Evolutionary conservation across 2,113 vertebrate species (phyloP).

Genomic region (Limnothrissa miodon): DNA sequence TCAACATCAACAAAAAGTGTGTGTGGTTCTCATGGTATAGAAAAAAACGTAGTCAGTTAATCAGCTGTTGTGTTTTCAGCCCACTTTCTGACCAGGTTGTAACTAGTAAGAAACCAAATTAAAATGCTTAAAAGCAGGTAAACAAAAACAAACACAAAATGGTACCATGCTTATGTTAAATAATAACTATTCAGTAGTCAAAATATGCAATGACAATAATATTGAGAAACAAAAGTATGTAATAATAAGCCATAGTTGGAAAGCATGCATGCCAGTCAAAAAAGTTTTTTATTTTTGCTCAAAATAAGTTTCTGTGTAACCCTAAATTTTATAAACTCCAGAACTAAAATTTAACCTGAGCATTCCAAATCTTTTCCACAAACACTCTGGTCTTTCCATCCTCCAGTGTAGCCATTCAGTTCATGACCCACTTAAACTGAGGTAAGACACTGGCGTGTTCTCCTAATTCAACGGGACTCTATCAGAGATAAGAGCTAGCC

Average conservation of each 20-base stretch:
- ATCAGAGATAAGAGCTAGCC: not conserved
- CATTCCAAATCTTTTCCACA: not conserved
- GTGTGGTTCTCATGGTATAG: not conserved
- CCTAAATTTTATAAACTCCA: not conserved
- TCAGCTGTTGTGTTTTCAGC: not conserved
- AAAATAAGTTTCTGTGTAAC: not conserved
- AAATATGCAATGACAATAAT: not conserved
- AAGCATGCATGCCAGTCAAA: not conserved
- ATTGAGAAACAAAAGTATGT: not conserved
- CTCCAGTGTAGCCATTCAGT: not conserved
- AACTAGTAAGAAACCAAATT: not conserved
- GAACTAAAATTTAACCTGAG: not conserved
- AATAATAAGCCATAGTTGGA: not conserved
- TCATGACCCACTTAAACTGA: not conserved
- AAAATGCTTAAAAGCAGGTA: not conserved
- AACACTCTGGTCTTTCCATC: not conserved
- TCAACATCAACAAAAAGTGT: not conserved
- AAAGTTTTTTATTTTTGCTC: not conserved
- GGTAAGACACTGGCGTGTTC: not conserved
- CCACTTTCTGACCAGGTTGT: not conserved
- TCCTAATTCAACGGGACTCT: not conserved
- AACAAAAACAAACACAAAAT: not conserved
- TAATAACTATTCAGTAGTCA: not conserved
- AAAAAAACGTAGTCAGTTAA: too few relatives aligned
- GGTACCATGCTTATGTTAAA: too few relatives aligned